phyloP scores from a whole-genome alignment of 2,888 invertebrate species.

The Hydriomena furcata region DNA sequence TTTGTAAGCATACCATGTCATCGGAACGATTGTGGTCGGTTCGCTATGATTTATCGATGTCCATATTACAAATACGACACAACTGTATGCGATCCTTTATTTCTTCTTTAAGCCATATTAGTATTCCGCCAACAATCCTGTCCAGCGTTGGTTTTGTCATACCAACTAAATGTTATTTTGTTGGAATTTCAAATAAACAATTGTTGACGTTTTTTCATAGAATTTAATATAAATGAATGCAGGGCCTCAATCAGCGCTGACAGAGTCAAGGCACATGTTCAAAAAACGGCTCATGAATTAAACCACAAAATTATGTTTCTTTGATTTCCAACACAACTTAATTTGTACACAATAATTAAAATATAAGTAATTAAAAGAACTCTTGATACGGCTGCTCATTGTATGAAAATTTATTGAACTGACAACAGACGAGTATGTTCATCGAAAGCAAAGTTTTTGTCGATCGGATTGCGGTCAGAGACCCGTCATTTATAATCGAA shows the following conservation, averaged over 20 bases:
- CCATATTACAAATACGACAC: slow-evolving; percentile 83
- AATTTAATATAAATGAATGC: slow-evolving; percentile 72
- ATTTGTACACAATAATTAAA: slow-evolving; percentile 74
- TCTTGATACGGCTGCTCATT: slow-evolving; percentile 17
- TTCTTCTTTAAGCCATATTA: slow-evolving; percentile 82
- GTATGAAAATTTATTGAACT: slow-evolving; percentile 30
- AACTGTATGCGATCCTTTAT: slow-evolving; percentile 81
- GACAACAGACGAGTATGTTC: slow-evolving; percentile 10
- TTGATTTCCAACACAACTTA: slow-evolving; percentile 65
- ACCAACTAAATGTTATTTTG: slow-evolving; percentile 82
- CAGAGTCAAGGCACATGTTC: slow-evolving; percentile 59
- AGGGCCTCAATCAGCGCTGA: slow-evolving; percentile 67
- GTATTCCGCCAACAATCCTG: slow-evolving; percentile 80
- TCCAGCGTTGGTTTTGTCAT: slow-evolving; percentile 80
- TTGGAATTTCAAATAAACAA: slow-evolving; percentile 82
- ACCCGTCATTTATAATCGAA: neutral
- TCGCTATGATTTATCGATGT: slow-evolving; percentile 83
- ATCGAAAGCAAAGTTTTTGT: slow-evolving; percentile 18
- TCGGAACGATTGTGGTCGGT: slow-evolving; percentile 81
- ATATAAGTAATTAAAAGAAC: slow-evolving; percentile 50
- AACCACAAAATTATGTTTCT: slow-evolving; percentile 59
- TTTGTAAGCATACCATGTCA: slow-evolving; percentile 81
- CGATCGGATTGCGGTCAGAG: slow-evolving; percentile 4
- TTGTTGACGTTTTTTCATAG: slow-evolving; percentile 61
- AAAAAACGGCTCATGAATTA: slow-evolving; percentile 72